These are phyloP conservation scores for Babylonia areolata DNA, from an alignment of 1,140 invertebrate species.

Conservation along the genomic window DNA sequence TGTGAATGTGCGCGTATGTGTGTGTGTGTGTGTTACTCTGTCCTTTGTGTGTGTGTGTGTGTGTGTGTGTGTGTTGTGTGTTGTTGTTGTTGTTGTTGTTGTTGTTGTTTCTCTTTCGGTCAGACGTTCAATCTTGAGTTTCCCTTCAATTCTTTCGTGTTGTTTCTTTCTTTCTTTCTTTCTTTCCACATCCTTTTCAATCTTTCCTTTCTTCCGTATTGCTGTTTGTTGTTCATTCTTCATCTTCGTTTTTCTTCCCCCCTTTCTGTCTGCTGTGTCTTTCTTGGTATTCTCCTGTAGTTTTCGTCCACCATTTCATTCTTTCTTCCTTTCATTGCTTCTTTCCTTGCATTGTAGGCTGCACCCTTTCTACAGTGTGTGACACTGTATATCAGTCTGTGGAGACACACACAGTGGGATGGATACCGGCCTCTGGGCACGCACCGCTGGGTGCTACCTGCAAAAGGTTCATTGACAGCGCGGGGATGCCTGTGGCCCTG, in stretches of 20 bases:
- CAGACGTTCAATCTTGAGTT: neutral
- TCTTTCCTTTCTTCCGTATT: neutral
- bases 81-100: too few relatives aligned
- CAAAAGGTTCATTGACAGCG: too few relatives aligned
- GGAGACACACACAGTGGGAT: neutral
- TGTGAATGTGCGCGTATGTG: neutral
- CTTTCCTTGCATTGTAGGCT: neutral
- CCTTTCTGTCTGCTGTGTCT: neutral
- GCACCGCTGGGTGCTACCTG: too few relatives aligned
- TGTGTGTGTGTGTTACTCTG: neutral
- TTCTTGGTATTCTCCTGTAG: too few relatives aligned
- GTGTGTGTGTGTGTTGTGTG: neutral
- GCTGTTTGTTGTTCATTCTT: too few relatives aligned
- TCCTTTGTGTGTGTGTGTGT: neutral
- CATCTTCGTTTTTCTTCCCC: neutral
- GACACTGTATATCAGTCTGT: neutral
- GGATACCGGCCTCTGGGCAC: neutral
- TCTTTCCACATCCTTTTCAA: slow-evolving; percentile 2
- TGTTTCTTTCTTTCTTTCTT: neutral
- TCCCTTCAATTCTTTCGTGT: neutral
- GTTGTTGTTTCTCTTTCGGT: neutral
- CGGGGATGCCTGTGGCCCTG: too few relatives aligned
- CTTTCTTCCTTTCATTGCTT: too few relatives aligned
- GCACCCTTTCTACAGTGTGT: neutral
- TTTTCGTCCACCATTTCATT: too few relatives aligned